Base-by-base conservation (phyloP, 2,797 vertebrate genomes). In the Sebastiscus albofasciatus region DNA sequence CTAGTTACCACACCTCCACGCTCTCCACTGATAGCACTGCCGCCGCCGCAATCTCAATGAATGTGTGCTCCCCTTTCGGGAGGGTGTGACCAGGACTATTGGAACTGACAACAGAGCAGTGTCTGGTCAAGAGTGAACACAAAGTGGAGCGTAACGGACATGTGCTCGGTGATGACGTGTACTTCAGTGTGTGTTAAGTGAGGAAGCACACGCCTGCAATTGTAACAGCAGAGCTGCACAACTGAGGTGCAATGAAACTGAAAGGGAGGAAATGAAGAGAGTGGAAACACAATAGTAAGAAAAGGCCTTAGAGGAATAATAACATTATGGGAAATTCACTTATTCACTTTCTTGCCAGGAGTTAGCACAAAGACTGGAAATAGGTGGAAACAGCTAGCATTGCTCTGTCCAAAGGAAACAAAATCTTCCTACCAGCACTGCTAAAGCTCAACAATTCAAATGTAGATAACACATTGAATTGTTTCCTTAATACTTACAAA, bases 1-100 rank as follows among this genome's bases (percentile, higher is more conserved):
- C 71, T 65, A 7, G 42, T 64, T 34, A 77, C 76, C 88, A 64
- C 85, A 79, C 87, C 81, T 79, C 74, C 67, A 67, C 34, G 27
- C 72, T 54, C 74, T 72, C 68, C 27, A 34, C 84, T 88, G 90
- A 94, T 94, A 95, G 70, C 82, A 31, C 3, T 7, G 18, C 55
- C 54, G 77, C 14, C 8, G 18, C 14, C 5, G 22, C 82, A 81
- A 91, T 84, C 92, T 86, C 42, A 24, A 24, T 72, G 74, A 83
- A 46, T 46, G 58, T 62, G 64, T 29, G 69, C 22, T 71, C 90
- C 60, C 54, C 54, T 74, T 74, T 76, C 52, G 29, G 29, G 67
- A 79, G 86, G 91, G 88, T 76, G 85, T 84, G 82, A 61, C 88
- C 82, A 0, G 2, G 16, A 81, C 70, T 61, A 56, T 60, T 72